A percentile compares a stretch with the other conserved stretches of the same genome.
Evolutionary conservation across 2,797 vertebrate species (phyloP).

Genomic region (Gambusia yucatana): DNA sequence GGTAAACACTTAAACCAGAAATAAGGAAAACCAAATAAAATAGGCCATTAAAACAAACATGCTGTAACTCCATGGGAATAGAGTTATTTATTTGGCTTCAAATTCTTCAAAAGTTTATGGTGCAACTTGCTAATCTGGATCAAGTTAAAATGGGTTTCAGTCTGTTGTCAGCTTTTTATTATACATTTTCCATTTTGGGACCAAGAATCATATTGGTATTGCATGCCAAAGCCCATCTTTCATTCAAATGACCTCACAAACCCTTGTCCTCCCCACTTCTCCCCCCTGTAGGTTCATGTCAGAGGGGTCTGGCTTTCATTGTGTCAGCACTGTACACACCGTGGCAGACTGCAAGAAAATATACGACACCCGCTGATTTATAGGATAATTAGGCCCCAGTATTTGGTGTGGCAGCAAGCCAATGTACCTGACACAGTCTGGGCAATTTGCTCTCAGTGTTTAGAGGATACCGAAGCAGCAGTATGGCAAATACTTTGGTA

Average conservation of each 20-base stretch:
- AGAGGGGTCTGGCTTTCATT: constrained; percentile 71
- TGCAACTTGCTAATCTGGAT: constrained; percentile 46
- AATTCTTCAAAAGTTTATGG: constrained; percentile 38
- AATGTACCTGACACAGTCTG: constrained; percentile 67
- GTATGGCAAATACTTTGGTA: constrained; percentile 23
- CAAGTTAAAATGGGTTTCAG: constrained; percentile 33
- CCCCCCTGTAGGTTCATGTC: constrained; percentile 40
- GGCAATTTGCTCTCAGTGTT: constrained; percentile 54
- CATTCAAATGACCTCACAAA: constrained; percentile 48
- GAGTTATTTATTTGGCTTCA: constrained; percentile 50
- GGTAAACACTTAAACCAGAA: constrained; percentile 43
- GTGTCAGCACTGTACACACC: constrained; percentile 64
- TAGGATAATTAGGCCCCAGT: constrained; percentile 74
- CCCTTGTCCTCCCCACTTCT: constrained; percentile 39
- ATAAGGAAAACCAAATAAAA: constrained; percentile 41
- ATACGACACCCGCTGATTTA: constrained; percentile 78
- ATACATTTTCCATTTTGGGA: constrained; percentile 39
- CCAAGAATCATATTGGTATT: constrained; percentile 46
- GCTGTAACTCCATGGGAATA: constrained; percentile 44
- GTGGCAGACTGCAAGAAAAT: constrained; percentile 63
- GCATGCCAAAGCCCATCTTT: constrained; percentile 53
- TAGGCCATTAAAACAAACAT: constrained; percentile 59
- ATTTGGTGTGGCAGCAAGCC: constrained; percentile 74
- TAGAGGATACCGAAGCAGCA: constrained; percentile 43
- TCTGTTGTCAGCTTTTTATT: constrained; percentile 34